These are phyloP conservation scores for Cryptus armator DNA, from an alignment of 2,888 invertebrate species.

Conservation along the genomic window DNA sequence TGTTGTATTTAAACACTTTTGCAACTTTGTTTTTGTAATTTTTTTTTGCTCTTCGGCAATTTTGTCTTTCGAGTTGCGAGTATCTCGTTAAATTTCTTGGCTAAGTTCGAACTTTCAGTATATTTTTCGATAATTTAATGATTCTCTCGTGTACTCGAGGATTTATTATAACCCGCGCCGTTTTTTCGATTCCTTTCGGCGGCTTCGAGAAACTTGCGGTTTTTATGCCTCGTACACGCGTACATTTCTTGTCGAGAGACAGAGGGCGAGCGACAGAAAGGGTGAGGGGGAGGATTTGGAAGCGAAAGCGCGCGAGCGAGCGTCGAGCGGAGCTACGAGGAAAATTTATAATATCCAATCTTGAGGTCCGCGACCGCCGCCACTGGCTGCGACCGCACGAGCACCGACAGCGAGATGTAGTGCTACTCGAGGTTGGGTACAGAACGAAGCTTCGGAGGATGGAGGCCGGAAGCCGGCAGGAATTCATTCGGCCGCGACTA, in stretches of 20 bases:
- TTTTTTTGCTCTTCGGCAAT: no score
- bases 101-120: not conserved
- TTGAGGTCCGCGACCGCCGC: constrained; percentile 42
- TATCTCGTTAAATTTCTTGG: not conserved
- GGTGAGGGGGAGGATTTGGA: not conserved
- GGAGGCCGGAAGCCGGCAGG: constrained; percentile 53
- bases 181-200: constrained; percentile 11
- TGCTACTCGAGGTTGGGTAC: constrained; percentile 4
- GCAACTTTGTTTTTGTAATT: no score
- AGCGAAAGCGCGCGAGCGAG: not conserved
- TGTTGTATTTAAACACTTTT: no score
- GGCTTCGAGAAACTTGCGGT: not conserved
- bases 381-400: constrained; percentile 42
- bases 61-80: no score
- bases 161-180: not conserved
- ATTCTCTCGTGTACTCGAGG: not conserved
- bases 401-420: constrained; percentile 35
- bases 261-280: not conserved
- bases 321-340: constrained; percentile 6
- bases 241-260: constrained; percentile 3
- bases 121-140: not conserved
- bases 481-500: constrained; percentile 64
- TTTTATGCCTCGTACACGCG: not conserved
- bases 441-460: constrained; percentile 7
- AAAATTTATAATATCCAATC: constrained; percentile 62